A percentile compares a stretch with the other conserved stretches of the same genome.
Conservation (phyloP, 2,888 invertebrate genomes). For the Cyaniris semiargus region DNA sequence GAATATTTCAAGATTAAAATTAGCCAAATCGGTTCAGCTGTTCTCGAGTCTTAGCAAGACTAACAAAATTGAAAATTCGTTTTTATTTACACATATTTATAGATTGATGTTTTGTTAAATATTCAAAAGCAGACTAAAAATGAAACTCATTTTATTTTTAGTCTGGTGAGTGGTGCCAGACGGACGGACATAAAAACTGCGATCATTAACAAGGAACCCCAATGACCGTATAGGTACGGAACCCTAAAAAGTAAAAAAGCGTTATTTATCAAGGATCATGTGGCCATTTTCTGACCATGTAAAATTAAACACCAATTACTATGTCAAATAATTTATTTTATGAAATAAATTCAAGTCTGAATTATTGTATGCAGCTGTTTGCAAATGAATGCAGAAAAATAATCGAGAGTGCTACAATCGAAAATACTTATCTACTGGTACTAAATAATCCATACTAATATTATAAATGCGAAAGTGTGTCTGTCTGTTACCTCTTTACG, state of each 20-base stretch:
- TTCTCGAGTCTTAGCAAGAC: too few relatives aligned
- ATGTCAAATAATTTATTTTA: constrained; percentile 28
- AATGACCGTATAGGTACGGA: background rate
- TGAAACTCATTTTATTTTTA: too few relatives aligned
- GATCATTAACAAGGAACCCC: background rate
- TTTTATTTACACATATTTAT: too few relatives aligned
- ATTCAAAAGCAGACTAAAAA: too few relatives aligned
- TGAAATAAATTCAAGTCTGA: background rate
- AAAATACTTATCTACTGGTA: background rate
- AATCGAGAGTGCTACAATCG: background rate
- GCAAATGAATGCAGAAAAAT: background rate
- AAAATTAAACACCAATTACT: constrained; percentile 14
- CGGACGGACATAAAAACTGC: background rate
- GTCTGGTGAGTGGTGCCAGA: too few relatives aligned
- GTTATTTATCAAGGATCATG: constrained; percentile 17
- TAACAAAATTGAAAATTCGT: too few relatives aligned
- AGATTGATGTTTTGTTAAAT: too few relatives aligned
- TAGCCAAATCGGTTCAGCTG: too few relatives aligned
- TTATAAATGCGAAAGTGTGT: too few relatives aligned
- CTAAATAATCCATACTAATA: background rate
- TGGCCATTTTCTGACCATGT: background rate
- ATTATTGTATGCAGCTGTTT: background rate
- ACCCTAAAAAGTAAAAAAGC: constrained; percentile 13
- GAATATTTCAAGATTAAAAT: too few relatives aligned
- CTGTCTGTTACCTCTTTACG: too few relatives aligned